Conservation (phyloP, 2,888 invertebrate species). For the Phyllotreta cruciferae region DNA sequence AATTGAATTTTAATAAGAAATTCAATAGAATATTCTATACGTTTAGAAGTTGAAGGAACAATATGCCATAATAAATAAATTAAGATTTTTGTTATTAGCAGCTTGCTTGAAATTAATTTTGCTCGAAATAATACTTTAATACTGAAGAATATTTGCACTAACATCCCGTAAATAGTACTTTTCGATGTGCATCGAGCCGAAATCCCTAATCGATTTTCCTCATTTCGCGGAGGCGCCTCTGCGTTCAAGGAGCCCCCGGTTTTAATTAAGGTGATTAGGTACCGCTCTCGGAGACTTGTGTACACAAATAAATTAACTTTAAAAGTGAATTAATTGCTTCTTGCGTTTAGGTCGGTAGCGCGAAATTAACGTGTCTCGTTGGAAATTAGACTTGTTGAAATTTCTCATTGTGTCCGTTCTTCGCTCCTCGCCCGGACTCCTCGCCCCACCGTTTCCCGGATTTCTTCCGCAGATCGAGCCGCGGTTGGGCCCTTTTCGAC, state of each 20-base stretch:
- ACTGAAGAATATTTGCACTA: too few species aligned
- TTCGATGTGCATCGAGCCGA: constrained; percentile 11
- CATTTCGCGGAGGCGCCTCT: constrained; percentile 18
- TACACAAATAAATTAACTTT: constrained; percentile 62
- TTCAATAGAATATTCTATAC: too few species aligned
- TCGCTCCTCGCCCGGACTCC: constrained; percentile 6
- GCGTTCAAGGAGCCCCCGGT: constrained; percentile 45
- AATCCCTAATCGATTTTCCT: constrained; percentile 1
- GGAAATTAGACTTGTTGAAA: constrained; percentile 56
- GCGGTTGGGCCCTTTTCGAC: too few species aligned
- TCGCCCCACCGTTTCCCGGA: too few species aligned
- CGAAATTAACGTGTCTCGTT: constrained; percentile 54
- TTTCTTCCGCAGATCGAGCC: too few species aligned
- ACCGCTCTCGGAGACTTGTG: constrained; percentile 55
- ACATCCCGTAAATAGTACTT: background rate
- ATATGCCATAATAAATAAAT: too few species aligned
- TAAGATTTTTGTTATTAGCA: too few species aligned
- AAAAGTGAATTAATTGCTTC: constrained; percentile 62
- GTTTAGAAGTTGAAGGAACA: too few species aligned
- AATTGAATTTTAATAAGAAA: too few species aligned
- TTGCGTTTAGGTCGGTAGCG: constrained; percentile 55
- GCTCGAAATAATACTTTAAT: too few species aligned
- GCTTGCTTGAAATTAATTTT: too few species aligned
- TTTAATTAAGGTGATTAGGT: constrained; percentile 63
- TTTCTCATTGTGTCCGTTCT: constrained; percentile 54